Percentiles rank a stretch among this genome's conserved stretches.
Conservation (phyloP, 2,888 invertebrate species). For the Lasius platythorax region DNA sequence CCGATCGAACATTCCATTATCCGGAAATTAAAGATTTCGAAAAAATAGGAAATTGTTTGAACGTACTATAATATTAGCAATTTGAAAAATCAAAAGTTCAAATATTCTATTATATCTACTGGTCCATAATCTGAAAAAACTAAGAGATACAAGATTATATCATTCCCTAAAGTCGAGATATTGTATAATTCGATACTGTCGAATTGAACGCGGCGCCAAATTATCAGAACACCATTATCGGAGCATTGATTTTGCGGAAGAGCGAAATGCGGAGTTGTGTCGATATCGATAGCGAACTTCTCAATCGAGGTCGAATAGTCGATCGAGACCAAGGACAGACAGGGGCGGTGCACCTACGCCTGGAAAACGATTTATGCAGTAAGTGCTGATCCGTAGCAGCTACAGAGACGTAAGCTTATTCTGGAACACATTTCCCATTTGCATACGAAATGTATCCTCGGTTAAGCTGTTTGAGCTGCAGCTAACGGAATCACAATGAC, state of each 20-base stretch:
- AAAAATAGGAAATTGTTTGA: background rate
- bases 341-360: slow-evolving; percentile 23
- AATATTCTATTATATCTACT: background rate
- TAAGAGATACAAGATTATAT: background rate
- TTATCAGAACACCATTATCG: slow-evolving; percentile 15
- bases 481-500: slow-evolving; percentile 77
- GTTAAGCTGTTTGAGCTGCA: slow-evolving; percentile 75
- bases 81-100: background rate
- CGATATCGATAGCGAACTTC: slow-evolving; percentile 32
- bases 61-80: background rate
- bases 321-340: slow-evolving; percentile 57
- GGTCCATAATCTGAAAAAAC: background rate
- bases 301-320: slow-evolving; percentile 65
- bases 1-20: background rate
- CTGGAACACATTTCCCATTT: slow-evolving; percentile 77
- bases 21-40: background rate
- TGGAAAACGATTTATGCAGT: slow-evolving; percentile 72
- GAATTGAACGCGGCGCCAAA: background rate
- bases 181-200: slow-evolving; percentile 5
- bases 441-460: slow-evolving; percentile 76
- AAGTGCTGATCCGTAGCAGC: slow-evolving; percentile 75
- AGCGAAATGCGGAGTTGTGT: background rate
- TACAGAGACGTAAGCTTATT: slow-evolving; percentile 76
- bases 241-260: background rate
- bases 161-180: background rate